Evolutionary conservation across 2,888 invertebrate species (phyloP).

Genomic region (Capitulum mitella): DNA sequence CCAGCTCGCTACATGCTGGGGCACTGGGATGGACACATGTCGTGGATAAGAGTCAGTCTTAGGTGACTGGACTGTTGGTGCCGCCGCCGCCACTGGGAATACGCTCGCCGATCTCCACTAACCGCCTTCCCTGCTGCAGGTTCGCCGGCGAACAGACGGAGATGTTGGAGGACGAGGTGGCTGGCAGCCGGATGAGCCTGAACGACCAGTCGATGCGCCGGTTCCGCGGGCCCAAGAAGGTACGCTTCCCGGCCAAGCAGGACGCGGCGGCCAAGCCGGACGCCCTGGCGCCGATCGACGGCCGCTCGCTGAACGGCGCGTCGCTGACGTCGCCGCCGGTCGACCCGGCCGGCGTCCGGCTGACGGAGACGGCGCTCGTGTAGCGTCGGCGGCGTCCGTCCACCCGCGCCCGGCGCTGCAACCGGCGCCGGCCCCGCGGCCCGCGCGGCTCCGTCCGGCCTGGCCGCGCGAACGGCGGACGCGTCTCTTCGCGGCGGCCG

Average conservation of each 20-base stretch:
- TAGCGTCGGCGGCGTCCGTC: too few species aligned
- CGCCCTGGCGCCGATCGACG: not conserved
- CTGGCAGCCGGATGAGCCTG: not conserved
- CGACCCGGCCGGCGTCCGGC: not conserved
- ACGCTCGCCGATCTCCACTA: conserved; percentile 25
- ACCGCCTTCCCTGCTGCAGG: conserved; percentile 46
- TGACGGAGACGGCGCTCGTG: not conserved
- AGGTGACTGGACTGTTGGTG: too few species aligned
- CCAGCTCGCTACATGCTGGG: not conserved
- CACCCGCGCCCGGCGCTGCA: too few species aligned
- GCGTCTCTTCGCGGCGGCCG: too few species aligned
- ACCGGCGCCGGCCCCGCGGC: too few species aligned
- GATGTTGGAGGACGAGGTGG: conserved; percentile 38
- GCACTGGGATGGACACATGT: too few species aligned
- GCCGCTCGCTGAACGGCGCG: not conserved
- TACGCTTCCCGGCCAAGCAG: not conserved
- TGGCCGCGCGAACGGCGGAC: too few species aligned
- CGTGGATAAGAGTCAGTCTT: too few species aligned
- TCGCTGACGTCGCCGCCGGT: not conserved
- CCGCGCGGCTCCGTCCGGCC: too few species aligned
- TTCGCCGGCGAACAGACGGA: conserved; percentile 48
- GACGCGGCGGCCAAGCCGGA: not conserved
- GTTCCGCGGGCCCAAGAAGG: conserved; percentile 18
- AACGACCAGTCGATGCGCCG: conserved; percentile 21
- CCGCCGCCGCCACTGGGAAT: too few species aligned